Evolutionary conservation across 1,140 invertebrate species (phyloP).

Genomic region (Eueides isabella): DNA sequence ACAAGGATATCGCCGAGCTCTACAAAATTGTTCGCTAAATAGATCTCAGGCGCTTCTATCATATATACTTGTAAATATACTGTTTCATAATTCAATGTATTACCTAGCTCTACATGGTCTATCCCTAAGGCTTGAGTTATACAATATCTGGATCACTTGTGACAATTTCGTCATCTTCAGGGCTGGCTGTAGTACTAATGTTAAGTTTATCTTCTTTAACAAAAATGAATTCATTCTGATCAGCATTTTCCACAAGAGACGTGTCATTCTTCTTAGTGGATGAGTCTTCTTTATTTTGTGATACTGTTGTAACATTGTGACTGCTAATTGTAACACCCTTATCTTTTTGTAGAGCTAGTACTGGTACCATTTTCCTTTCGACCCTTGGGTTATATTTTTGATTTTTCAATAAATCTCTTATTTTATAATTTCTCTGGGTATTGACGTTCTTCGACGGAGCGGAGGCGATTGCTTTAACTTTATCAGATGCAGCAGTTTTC

Average conservation of each 20-base stretch:
- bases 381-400: not conserved
- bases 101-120: too few species aligned
- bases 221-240: conserved; percentile 8
- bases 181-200: not conserved
- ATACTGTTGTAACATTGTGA: not conserved
- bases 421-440: conserved; percentile 3
- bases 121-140: not conserved
- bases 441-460: not conserved
- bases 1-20: not conserved
- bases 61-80: not conserved
- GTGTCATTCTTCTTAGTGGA: not conserved
- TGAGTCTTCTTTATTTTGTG: not conserved
- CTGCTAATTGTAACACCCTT: not conserved
- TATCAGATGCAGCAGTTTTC: not conserved
- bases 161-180: not conserved
- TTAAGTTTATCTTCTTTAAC: not conserved
- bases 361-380: conserved; percentile 6
- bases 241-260: not conserved
- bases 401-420: not conserved
- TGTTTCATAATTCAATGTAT: not conserved
- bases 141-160: not conserved
- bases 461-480: not conserved
- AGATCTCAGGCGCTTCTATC: not conserved
- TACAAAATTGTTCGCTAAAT: not conserved
- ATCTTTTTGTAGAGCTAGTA: not conserved